Percentiles rank a stretch among this genome's conserved stretches.
phyloP scores from a whole-genome alignment of 2,797 vertebrate species.

The Chloroceryle amazona region DNA sequence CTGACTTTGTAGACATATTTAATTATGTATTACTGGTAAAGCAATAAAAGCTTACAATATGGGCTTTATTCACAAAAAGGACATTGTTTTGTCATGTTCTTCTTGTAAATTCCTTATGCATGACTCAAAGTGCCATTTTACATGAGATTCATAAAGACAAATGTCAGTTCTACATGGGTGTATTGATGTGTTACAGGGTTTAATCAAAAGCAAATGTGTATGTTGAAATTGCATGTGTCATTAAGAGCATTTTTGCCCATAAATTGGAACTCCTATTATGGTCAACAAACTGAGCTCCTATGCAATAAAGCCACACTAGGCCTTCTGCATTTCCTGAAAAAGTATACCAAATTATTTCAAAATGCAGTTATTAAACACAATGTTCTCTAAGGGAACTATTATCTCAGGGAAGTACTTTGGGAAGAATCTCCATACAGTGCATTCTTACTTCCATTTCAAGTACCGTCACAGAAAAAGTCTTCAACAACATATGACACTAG shows the following conservation, averaged over 20 bases:
- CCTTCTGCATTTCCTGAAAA: slow-evolving; percentile 62
- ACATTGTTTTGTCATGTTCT: slow-evolving; percentile 79
- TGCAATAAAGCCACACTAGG: slow-evolving; percentile 48
- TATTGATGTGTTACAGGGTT: slow-evolving; percentile 68
- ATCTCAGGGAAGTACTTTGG: background rate
- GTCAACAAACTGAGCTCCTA: slow-evolving; percentile 44
- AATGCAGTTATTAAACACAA: slow-evolving; percentile 14
- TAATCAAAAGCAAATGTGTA: slow-evolving; percentile 78
- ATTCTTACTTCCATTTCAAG: background rate
- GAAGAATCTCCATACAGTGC: background rate
- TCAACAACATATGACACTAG: background rate
- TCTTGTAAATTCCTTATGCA: slow-evolving; percentile 77
- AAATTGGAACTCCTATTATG: slow-evolving; percentile 58
- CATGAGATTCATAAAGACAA: slow-evolving; percentile 74
- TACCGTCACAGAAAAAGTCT: background rate
- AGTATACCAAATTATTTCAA: slow-evolving; percentile 30
- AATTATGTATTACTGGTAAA: slow-evolving; percentile 78
- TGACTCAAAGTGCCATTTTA: slow-evolving; percentile 79
- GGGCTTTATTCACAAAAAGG: slow-evolving; percentile 73
- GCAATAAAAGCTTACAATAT: slow-evolving; percentile 73
- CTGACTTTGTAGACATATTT: slow-evolving; percentile 73
- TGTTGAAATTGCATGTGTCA: slow-evolving; percentile 70
- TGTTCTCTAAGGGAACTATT: slow-evolving; percentile 16
- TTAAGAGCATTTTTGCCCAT: slow-evolving; percentile 73
- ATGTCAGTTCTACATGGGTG: slow-evolving; percentile 69